Conservation (phyloP, 2,797 vertebrate genomes). For the Acanthopagrus latus region DNA sequence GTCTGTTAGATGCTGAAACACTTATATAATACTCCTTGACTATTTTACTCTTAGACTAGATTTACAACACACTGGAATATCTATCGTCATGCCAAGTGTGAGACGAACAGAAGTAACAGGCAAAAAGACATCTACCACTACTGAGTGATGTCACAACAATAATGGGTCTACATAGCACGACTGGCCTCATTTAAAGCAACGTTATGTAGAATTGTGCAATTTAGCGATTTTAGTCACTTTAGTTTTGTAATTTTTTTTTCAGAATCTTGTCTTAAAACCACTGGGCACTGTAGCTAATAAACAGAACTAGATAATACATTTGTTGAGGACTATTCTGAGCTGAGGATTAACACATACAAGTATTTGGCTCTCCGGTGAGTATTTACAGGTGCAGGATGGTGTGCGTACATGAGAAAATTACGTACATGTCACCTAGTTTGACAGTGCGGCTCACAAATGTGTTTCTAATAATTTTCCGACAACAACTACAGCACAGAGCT, state of each 20-base stretch:
- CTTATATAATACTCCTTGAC: not conserved
- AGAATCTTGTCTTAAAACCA: not conserved
- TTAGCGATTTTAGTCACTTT: not conserved
- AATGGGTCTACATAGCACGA: no score
- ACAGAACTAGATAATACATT: not conserved
- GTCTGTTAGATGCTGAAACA: conserved; percentile 1
- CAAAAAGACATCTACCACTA: not conserved
- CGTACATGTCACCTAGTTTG: no score
- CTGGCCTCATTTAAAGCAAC: no score
- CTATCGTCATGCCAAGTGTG: not conserved
- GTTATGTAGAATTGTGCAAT: no score
- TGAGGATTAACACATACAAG: conserved; percentile 8
- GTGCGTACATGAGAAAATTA: not conserved
- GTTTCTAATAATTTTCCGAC: not conserved
- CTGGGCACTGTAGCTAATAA: not conserved
- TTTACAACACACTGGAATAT: conserved; percentile 6
- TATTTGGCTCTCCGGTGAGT: not conserved
- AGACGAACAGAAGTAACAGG: not conserved
- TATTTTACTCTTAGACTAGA: not conserved
- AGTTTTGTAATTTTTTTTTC: not conserved
- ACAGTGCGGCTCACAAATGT: not conserved
- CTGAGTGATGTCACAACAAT: not conserved
- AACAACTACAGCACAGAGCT: no score
- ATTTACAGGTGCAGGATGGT: not conserved
- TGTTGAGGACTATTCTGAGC: conserved; percentile 1